Evolutionary conservation across 2,113 vertebrate genomes (phyloP).

Genomic region (Shinisaurus crocodilurus): DNA sequence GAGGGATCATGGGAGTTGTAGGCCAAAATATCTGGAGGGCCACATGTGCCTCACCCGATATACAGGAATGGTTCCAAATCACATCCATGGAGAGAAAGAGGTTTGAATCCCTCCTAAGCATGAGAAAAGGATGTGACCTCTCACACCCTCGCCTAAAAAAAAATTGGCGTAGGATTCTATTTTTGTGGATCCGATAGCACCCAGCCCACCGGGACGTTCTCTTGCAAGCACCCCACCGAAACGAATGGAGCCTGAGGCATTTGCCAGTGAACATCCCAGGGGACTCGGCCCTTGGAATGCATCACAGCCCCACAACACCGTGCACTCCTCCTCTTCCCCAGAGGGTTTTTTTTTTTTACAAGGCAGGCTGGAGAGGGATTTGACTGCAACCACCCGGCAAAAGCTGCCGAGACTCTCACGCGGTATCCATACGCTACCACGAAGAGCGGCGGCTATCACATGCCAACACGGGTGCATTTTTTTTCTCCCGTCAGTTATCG

Average conservation of each 20-base stretch:
- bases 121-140: no score
- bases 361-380: neutral
- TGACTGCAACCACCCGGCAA: neutral
- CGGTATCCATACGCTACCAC: no score
- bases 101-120: neutral
- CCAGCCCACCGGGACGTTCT: neutral
- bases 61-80: neutral
- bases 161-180: neutral
- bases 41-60: no score
- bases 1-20: no score
- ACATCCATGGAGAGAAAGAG: neutral
- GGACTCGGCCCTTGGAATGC: neutral
- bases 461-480: no score
- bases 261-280: neutral
- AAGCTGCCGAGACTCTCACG: rapidly evolving
- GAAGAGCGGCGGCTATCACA: neutral
- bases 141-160: no score
- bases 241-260: neutral
- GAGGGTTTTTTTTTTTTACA: neutral
- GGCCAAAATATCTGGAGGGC: no score
- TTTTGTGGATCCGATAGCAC: neutral
- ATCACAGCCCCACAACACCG: no score
- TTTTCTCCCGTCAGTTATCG: neutral
- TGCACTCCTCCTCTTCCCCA: neutral
- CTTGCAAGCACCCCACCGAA: no score